Evolutionary conservation across 2,797 vertebrate genomes (phyloP).

Genomic region (Carapus acus): DNA sequence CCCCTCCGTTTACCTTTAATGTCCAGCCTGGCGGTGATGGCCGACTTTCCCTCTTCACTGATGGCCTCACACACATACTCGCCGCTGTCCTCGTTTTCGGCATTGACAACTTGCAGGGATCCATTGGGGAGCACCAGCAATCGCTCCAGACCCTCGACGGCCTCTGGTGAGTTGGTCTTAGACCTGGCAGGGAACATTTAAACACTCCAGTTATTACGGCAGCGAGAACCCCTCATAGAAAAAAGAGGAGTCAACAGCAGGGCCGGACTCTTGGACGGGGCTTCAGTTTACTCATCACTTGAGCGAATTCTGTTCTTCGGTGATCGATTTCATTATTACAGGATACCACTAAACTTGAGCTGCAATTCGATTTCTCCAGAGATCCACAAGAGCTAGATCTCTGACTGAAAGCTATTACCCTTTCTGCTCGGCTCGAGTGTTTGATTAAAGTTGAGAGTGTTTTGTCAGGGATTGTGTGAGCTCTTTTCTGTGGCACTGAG

Average conservation of each 20-base stretch:
- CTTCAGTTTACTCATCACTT: too few species aligned
- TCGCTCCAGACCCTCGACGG: conserved; percentile 57
- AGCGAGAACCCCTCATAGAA: too few species aligned
- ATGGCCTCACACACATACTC: conserved; percentile 79
- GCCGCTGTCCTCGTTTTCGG: conserved; percentile 76
- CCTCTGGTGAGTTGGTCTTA: conserved; percentile 64
- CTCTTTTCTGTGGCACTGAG: conserved; percentile 26
- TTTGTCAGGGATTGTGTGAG: conserved; percentile 23
- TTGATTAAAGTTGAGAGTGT: conserved; percentile 17
- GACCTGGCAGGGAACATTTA: conserved; percentile 64
- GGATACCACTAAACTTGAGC: background rate
- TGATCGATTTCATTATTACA: conserved; percentile 4
- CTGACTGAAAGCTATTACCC: conserved; percentile 5
- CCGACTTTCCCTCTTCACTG: conserved; percentile 75
- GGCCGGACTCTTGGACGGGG: too few species aligned
- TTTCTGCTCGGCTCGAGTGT: conserved; percentile 8
- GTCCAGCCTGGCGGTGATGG: conserved; percentile 76
- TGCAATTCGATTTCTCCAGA: background rate
- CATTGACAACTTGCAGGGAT: conserved; percentile 75
- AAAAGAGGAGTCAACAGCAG: too few species aligned
- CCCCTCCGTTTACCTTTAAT: conserved; percentile 77
- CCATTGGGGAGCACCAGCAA: conserved; percentile 70
- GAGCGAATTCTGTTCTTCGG: too few species aligned
- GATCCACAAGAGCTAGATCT: too few species aligned
- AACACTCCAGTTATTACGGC: conserved; percentile 5